phyloP scores from a whole-genome alignment of 2,888 invertebrate species.

The Mimumesa dahlbomi region DNA sequence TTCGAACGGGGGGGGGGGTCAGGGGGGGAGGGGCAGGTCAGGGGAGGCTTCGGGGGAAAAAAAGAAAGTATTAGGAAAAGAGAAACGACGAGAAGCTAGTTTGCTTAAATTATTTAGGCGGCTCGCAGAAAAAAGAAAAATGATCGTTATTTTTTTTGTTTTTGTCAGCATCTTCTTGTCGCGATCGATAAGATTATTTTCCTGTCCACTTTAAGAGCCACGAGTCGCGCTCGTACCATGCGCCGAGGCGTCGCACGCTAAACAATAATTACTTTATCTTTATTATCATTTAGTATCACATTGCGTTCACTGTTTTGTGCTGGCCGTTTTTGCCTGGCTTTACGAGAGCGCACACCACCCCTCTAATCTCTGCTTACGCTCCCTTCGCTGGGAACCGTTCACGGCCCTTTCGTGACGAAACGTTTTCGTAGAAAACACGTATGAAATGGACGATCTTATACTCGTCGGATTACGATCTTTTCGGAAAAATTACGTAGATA shows the following conservation, averaged over 20 bases:
- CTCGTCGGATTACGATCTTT: no score
- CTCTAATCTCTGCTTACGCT: constrained; percentile 56
- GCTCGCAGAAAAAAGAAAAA: constrained; percentile 51
- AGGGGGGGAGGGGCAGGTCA: constrained; percentile 22
- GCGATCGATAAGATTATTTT: constrained; percentile 11
- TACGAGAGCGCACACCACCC: constrained; percentile 64
- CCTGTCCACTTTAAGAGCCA: constrained; percentile 37
- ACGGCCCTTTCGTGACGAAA: no score
- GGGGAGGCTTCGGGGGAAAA: constrained; percentile 5
- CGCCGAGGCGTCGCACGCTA: constrained; percentile 72
- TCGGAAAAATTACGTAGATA: no score
- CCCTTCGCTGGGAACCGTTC: constrained; percentile 23
- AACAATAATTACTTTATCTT: constrained; percentile 78
- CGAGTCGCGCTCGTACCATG: constrained; percentile 57
- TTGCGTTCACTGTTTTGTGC: constrained; percentile 79
- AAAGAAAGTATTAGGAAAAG: neutral
- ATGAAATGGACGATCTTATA: neutral
- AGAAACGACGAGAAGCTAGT: constrained; percentile 45
- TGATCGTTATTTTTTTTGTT: constrained; percentile 8
- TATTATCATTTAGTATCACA: constrained; percentile 81
- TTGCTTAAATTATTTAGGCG: constrained; percentile 59
- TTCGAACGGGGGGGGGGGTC: constrained; percentile 26
- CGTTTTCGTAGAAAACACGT: no score
- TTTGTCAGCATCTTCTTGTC: constrained; percentile 8
- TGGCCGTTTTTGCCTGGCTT: constrained; percentile 77